Percentiles rank a stretch among this genome's conserved stretches.
These are phyloP conservation scores for Umimayanthus kanabou DNA, from an alignment of 92 coral and sea anemone genomes.

Conservation along the genomic window DNA sequence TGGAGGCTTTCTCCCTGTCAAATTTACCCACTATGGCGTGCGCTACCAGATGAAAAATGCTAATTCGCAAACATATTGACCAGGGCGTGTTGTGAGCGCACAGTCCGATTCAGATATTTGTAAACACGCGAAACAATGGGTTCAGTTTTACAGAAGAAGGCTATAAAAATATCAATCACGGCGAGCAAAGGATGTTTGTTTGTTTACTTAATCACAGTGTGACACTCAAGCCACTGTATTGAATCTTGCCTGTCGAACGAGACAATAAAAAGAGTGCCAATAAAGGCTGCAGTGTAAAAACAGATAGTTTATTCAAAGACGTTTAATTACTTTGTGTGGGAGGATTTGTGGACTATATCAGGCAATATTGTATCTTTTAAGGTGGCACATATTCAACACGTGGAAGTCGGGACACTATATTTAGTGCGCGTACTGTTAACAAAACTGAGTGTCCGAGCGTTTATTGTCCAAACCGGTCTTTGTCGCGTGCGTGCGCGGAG, in stretches of 20 bases:
- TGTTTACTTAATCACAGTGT: constrained; percentile 83
- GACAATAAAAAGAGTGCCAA: constrained; percentile 91
- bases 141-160: constrained; percentile 85
- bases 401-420: constrained; percentile 58
- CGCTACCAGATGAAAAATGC: constrained; percentile 67
- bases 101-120: constrained; percentile 79
- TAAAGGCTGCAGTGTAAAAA: constrained; percentile 83
- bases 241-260: constrained; percentile 80
- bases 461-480: constrained; percentile 53
- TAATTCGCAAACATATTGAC: constrained; percentile 63
- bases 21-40: neutral
- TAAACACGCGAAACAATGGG: constrained; percentile 83
- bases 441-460: constrained; percentile 42
- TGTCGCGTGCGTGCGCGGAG: constrained; percentile 63
- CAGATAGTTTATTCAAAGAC: constrained; percentile 91
- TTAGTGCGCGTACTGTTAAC: constrained; percentile 62
- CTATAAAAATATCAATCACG: constrained; percentile 94
- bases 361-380: constrained; percentile 85
- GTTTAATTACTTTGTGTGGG: constrained; percentile 96
- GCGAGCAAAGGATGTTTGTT: constrained; percentile 76
- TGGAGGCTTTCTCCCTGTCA: neutral
- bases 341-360: constrained; percentile 82
- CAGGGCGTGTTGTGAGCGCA: constrained; percentile 64
- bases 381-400: constrained; percentile 80
- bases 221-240: constrained; percentile 79